phyloP scores from a whole-genome alignment of 1,140 invertebrate genomes.

The Medauroidea extradentata region DNA sequence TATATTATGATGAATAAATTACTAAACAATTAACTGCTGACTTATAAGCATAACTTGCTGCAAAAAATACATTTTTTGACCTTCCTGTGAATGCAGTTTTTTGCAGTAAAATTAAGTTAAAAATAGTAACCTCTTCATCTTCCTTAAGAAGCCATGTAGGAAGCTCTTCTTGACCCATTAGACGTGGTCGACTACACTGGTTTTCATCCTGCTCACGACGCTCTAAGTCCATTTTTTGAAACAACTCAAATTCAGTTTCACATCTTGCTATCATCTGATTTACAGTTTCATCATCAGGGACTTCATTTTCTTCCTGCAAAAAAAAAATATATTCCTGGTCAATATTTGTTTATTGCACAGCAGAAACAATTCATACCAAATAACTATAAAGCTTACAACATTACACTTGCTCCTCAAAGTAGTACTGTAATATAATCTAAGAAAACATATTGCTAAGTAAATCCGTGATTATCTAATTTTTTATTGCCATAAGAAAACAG shows the following conservation, averaged over 20 bases:
- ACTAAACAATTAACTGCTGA: background rate
- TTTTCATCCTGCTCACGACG: conserved; percentile 50
- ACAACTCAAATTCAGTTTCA: conserved; percentile 63
- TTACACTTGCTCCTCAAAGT: too few relatives aligned
- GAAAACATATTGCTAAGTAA: background rate
- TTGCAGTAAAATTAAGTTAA: background rate
- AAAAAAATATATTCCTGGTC: too few relatives aligned
- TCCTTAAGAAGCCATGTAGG: conserved; percentile 58
- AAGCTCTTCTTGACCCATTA: conserved; percentile 61
- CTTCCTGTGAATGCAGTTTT: background rate
- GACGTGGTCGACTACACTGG: conserved; percentile 47
- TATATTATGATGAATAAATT: too few relatives aligned
- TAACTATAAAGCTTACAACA: too few relatives aligned
- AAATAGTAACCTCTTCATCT: conserved; percentile 48
- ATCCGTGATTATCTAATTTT: too few relatives aligned
- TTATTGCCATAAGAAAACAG: too few relatives aligned
- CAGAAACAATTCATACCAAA: too few relatives aligned
- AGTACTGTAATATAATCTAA: too few relatives aligned
- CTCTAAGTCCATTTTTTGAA: conserved; percentile 63
- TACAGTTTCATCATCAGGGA: conserved; percentile 69
- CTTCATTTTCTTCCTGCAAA: conserved; percentile 60
- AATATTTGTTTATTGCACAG: too few relatives aligned
- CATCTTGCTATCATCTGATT: conserved; percentile 68
- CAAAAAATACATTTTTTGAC: background rate
- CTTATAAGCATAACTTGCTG: background rate